Conservation (phyloP, 2,113 vertebrate species). For the Hiodon tergisus region DNA sequence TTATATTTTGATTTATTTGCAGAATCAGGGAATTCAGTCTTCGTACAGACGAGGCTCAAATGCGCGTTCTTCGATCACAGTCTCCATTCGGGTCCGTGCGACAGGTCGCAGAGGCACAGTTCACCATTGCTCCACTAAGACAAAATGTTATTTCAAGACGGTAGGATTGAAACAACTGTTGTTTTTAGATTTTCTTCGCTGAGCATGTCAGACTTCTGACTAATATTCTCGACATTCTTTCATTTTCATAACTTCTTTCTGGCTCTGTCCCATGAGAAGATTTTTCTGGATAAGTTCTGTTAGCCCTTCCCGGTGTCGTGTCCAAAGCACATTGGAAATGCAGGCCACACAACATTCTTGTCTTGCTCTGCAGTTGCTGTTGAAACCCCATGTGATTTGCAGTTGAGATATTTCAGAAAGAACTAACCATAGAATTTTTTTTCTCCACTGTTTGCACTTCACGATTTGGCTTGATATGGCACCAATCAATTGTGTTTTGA, state of each 20-base stretch:
- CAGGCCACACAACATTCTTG: neutral
- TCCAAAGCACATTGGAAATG: neutral
- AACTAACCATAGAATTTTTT: neutral
- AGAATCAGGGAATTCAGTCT: no score
- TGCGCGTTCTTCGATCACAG: neutral
- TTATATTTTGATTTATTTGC: no score
- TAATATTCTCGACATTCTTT: conserved; percentile 21
- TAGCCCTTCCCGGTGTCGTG: neutral
- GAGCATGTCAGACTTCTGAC: conserved; percentile 17
- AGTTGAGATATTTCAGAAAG: neutral
- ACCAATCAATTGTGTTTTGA: no score
- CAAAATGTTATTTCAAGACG: conserved; percentile 19
- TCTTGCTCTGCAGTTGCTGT: neutral
- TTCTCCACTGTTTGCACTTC: neutral
- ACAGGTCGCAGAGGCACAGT: conserved; percentile 5
- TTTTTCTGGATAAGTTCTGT: neutral
- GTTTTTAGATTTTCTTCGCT: conserved; percentile 20
- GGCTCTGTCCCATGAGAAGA: conserved; percentile 13
- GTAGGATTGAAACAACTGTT: conserved; percentile 12
- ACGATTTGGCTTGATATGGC: no score
- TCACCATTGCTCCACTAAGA: conserved; percentile 21
- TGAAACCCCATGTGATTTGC: no score
- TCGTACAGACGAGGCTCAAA: neutral
- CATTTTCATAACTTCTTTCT: neutral
- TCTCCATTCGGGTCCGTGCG: neutral